Base-by-base conservation (phyloP, 2,888 invertebrate species). In the Orchesellides sinensis region DNA sequence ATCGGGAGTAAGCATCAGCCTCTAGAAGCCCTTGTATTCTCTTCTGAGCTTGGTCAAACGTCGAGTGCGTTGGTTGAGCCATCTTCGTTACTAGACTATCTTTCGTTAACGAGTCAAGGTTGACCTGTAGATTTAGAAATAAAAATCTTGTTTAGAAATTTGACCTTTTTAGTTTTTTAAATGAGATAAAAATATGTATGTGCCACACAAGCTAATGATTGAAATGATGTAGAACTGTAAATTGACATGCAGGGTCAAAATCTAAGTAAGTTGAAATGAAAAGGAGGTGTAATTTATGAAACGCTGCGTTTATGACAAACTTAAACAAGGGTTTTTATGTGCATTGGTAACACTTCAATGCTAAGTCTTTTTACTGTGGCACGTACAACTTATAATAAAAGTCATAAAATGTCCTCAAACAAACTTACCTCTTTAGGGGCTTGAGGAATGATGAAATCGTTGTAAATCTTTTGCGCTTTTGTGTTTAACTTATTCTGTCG, bases 21-120 rank as follows among this genome's bases (percentile, higher is more conserved):
- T 92, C 92, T 90, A 92, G 91, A 63, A 92, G 89, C 8, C 90
- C 90, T 87, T 92, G 91, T 61, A 92, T 91, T 74, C 91, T 89
- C 84, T 91, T 89, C 89, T 92, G 92, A 52, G 92, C 92, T 59
- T 90, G 89, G 85, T 91, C 91, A 89, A 92, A 92, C 59, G 91
- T 90, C 49, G 90, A 89, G 47, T 90, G 87, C 82, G 90, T 90
- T 8, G 92, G 91, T 82, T 89, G 89, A 70, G 89, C 89, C 74
- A 91, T 88, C 85, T 89, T 90, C 40, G 89, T 90, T 35, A 89
- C 87, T 54, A 90, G 89, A 72, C 91, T 89, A 45, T 91, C 91
- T 70, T 91, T 88, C n/a, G 91, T 91, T 83, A 90, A 90, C 12
- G 91, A 90, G 88, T 92, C 92, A 80, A 92, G 88, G 88, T 92